A percentile compares a stretch with the other conserved stretches of the same genome.
Evolutionary conservation across 2,797 vertebrate species (phyloP).

Genomic region (Huso huso): DNA sequence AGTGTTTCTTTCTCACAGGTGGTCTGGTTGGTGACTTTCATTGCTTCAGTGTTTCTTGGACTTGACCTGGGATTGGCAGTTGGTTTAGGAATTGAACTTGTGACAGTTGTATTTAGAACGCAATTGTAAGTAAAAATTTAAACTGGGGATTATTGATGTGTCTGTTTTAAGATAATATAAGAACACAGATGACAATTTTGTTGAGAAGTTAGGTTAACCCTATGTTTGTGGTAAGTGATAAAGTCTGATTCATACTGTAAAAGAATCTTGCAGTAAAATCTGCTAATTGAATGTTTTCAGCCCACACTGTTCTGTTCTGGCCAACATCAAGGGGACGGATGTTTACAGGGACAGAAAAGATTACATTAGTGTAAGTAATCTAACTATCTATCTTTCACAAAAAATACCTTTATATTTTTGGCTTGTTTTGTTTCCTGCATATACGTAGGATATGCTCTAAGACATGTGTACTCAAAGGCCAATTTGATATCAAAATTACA

Average conservation of each 20-base stretch:
- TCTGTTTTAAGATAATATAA: not conserved
- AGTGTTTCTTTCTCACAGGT: conserved; percentile 47
- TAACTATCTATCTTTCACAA: too few relatives aligned
- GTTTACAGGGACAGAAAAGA: conserved; percentile 92
- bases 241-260: too few relatives aligned
- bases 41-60: conserved; percentile 69
- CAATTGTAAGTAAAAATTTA: conserved; percentile 79
- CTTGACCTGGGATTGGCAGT: conserved; percentile 78
- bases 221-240: too few relatives aligned
- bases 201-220: too few relatives aligned
- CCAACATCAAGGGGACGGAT: conserved; percentile 78
- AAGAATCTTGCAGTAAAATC: not conserved
- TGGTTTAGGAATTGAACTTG: conserved; percentile 76
- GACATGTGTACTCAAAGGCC: too few relatives aligned
- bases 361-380: conserved; percentile 66
- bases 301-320: conserved; percentile 78
- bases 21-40: conserved; percentile 78
- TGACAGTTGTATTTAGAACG: conserved; percentile 78
- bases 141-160: not conserved
- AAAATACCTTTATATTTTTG: too few relatives aligned
- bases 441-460: too few relatives aligned
- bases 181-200: not conserved
- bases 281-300: conserved; percentile 45
- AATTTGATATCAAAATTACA: too few relatives aligned
- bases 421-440: too few relatives aligned